A percentile compares a stretch with the other conserved stretches of the same genome.
Evolutionary conservation across 2,113 vertebrate species (phyloP).

Genomic region (Brachirus orientalis): DNA sequence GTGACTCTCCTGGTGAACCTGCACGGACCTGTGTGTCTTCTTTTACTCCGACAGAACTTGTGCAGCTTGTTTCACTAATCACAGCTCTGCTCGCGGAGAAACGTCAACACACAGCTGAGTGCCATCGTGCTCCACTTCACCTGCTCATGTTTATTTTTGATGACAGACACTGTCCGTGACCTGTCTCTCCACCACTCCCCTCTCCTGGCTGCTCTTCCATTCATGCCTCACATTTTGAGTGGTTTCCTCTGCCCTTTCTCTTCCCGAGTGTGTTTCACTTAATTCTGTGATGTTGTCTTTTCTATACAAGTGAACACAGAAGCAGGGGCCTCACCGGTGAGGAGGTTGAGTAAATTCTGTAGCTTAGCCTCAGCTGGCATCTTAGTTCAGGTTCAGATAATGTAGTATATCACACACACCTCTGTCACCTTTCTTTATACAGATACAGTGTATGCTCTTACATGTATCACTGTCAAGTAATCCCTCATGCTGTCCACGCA

Average conservation of each 20-base stretch:
- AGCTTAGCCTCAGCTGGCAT: background rate
- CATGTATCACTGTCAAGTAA: background rate
- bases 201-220: too few relatives aligned
- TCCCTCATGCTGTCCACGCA: slow-evolving; percentile 18
- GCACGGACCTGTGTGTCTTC: background rate
- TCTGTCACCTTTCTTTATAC: background rate
- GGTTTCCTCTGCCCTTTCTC: too few relatives aligned
- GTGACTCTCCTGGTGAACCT: background rate
- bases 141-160: slow-evolving; percentile 7
- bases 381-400: background rate
- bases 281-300: too few relatives aligned
- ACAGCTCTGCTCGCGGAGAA: slow-evolving; percentile 6
- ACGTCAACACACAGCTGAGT: background rate
- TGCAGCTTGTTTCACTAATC: slow-evolving; percentile 43
- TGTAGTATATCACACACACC: background rate
- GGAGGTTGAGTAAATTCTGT: background rate
- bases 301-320: too few relatives aligned
- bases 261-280: too few relatives aligned
- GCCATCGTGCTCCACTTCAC: slow-evolving; percentile 13
- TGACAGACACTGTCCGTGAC: slow-evolving; percentile 25
- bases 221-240: slow-evolving; percentile 29
- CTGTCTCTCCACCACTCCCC: slow-evolving; percentile 33
- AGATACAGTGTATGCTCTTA: too few relatives aligned
- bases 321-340: background rate
- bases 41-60: slow-evolving; percentile 20